A percentile compares a stretch with the other conserved stretches of the same genome.
Evolutionary conservation across 2,113 vertebrate genomes (phyloP).

Genomic region (Phylloscopus whistleri): DNA sequence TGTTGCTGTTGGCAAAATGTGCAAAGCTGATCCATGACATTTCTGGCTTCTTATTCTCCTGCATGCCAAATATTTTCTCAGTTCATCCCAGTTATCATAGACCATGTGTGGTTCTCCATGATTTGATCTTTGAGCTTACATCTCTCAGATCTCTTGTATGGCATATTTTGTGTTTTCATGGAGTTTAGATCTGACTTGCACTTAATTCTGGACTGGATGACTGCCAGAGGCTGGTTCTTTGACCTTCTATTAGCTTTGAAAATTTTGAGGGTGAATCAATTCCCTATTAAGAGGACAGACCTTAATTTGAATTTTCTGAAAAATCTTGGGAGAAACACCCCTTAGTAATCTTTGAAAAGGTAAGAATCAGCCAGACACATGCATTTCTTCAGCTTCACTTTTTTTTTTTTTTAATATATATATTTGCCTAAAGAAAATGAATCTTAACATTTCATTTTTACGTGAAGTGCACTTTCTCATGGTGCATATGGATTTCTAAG

Average conservation of each 20-base stretch:
- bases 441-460: background rate
- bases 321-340: background rate
- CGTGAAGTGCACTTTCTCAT: background rate
- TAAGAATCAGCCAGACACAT: background rate
- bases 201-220: background rate
- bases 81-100: background rate
- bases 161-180: background rate
- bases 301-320: background rate
- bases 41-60: background rate
- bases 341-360: background rate
- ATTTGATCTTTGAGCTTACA: background rate
- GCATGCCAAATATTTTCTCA: background rate
- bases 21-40: background rate
- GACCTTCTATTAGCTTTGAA: background rate
- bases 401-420: background rate
- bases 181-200: background rate
- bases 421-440: background rate
- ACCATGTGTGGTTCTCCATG: background rate
- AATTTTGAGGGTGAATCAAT: background rate
- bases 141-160: background rate
- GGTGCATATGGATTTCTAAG: background rate
- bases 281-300: background rate
- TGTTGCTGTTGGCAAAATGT: background rate
- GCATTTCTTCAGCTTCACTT: background rate
- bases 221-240: background rate